Evolutionary conservation across 1,140 invertebrate species (phyloP).

Genomic region (Drosophila rhopaloa): DNA sequence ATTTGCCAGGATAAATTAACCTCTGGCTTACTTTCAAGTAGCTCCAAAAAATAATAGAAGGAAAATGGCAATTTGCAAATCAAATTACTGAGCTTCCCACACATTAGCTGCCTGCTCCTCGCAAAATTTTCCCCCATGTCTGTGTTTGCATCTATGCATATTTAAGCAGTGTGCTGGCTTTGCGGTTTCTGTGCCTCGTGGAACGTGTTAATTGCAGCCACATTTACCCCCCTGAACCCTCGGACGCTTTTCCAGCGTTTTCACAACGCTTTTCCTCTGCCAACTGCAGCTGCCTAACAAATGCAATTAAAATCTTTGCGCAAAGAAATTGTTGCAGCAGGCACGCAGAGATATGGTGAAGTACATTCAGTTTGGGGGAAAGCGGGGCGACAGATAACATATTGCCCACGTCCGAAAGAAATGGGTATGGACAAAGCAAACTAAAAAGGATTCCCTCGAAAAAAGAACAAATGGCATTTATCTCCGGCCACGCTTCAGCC

Average conservation of each 20-base stretch:
- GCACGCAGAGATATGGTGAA: conserved; percentile 20
- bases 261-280: conserved; percentile 14
- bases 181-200: conserved; percentile 49
- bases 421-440: conserved; percentile 7
- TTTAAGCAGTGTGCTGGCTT: conserved; percentile 49
- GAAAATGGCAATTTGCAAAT: conserved; percentile 44
- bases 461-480: conserved; percentile 37
- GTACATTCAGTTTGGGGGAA: background rate
- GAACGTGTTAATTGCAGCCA: conserved; percentile 67
- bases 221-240: background rate
- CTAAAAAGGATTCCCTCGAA: conserved; percentile 13
- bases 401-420: conserved; percentile 39
- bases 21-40: conserved; percentile 17
- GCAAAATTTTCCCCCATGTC: conserved; percentile 1
- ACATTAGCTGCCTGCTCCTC: conserved; percentile 19
- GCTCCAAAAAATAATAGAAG: background rate
- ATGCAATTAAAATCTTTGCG: conserved; percentile 76
- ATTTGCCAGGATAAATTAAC: conserved; percentile 31
- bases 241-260: conserved; percentile 3
- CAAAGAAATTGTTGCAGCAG: conserved; percentile 42
- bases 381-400: conserved; percentile 55
- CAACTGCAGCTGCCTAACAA: conserved; percentile 53
- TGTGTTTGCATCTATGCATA: conserved; percentile 45
- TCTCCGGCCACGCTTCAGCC: conserved; percentile 31
- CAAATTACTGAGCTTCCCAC: conserved; percentile 49